Base-by-base conservation (phyloP, 2,113 vertebrate species). In the Noturus placidus region DNA sequence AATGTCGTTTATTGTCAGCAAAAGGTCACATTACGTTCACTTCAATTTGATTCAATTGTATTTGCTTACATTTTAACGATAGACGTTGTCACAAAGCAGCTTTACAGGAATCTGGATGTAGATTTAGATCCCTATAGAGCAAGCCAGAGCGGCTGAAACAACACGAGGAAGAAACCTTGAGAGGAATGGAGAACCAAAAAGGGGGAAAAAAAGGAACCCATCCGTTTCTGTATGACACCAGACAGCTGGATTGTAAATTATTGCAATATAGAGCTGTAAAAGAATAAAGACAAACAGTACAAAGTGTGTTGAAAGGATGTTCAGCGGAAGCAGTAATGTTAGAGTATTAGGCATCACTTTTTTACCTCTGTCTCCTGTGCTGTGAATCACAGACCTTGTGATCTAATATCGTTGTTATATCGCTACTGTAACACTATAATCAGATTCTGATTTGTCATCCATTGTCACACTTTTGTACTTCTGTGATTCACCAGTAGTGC, bases 371-470 rank as follows among this genome's bases (percentile, higher is more conserved):
- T 25, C 33, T 42, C 54, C 59, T 69, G 59, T 78, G 30, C 33
- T 63, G n/a, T 27, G 82, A 17, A 14, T 84, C 50, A 54, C 59
- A n/a, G 38, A 20, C 9, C 19, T 79, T n/a, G 77, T 77, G 17
- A 86, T 38, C 33, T 57, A 76, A 74, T 76, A 2, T 59, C 15
- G 2, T 56, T 38, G 69, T 85, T 4, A 9, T n/a, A 19, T n/a
- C 22, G 7, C 54, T 27, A 25, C 5, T 77, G 25, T 27, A 54
- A 65, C 17, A 63, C 15, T 10, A 33, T 86, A 63, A 61, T 63
- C 9, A 83, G 82, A 42, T 82, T 82, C 35, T 27, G 61, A 61
- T 83, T 19, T 67, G 61, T 83, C 70, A 77, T 5, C 84, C 38
- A 3, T 50, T 13, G 54, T 77, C 56, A 50, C 84, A 77, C 70